Conservation (phyloP, 2,797 vertebrate genomes). For the Tympanoctomys barrerae region DNA sequence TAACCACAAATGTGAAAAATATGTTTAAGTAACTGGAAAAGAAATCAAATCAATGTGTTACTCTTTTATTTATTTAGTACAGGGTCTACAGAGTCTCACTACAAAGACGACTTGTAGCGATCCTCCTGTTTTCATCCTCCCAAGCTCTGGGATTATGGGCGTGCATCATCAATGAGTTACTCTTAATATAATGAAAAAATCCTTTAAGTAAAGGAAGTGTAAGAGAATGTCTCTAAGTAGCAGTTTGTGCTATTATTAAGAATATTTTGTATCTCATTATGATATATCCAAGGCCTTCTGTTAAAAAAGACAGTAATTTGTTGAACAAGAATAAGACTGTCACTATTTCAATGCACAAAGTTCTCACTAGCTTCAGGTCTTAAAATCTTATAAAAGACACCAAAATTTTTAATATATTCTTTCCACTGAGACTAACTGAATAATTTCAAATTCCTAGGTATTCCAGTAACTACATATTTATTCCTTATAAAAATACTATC, state of each 20-base stretch:
- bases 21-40: slow-evolving; percentile 23
- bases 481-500: neutral
- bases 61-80: neutral
- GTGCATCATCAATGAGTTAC: neutral
- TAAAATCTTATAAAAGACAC: neutral
- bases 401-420: neutral
- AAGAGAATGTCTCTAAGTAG: neutral
- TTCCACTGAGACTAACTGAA: neutral
- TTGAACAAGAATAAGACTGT: neutral
- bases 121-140: no score
- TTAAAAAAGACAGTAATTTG: slow-evolving; percentile 21
- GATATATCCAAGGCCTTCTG: neutral
- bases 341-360: neutral
- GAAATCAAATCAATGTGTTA: neutral
- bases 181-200: slow-evolving; percentile 27
- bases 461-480: neutral
- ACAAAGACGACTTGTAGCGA: no score
- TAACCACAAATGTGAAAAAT: neutral
- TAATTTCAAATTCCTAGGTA: neutral
- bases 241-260: neutral
- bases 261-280: neutral
- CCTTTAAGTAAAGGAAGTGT: neutral
- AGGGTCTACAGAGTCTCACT: no score
- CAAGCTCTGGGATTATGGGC: no score
- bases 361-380: neutral